Percentiles rank a stretch among this genome's conserved stretches.
Conservation (phyloP, 2,113 vertebrate genomes). For the Oryzias celebensis region DNA sequence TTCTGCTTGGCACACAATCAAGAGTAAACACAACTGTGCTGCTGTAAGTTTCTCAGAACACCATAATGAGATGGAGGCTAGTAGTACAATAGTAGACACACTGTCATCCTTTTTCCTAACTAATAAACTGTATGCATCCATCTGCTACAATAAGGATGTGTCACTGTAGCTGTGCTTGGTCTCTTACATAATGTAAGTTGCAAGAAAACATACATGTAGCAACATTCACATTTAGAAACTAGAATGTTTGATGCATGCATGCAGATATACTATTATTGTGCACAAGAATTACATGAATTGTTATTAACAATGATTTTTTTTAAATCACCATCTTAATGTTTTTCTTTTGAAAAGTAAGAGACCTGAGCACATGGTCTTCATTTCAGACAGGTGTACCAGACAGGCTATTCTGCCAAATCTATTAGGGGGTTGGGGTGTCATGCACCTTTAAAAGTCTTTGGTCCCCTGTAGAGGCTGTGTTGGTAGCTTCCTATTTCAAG, state of each 20-base stretch:
- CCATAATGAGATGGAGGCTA: slow-evolving; percentile 42
- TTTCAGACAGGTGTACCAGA: slow-evolving; percentile 70
- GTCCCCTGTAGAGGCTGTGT: slow-evolving; percentile 51
- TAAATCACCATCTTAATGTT: slow-evolving; percentile 20
- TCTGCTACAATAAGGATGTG: slow-evolving; percentile 10
- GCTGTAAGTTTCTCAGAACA: slow-evolving; percentile 39
- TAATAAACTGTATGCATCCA: slow-evolving; percentile 20
- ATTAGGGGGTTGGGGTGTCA: slow-evolving; percentile 51
- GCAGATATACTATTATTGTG: slow-evolving; percentile 18
- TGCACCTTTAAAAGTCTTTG: slow-evolving; percentile 51
- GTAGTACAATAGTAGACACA: slow-evolving; percentile 11
- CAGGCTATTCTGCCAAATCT: slow-evolving; percentile 65
- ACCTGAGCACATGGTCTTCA: slow-evolving; percentile 51
- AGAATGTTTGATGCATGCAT: slow-evolving; percentile 38
- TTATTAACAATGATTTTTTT: slow-evolving; percentile 11
- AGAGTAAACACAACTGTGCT: slow-evolving; percentile 42
- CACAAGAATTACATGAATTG: slow-evolving; percentile 33
- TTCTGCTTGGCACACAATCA: slow-evolving; percentile 41
- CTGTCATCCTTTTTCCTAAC: slow-evolving; percentile 20
- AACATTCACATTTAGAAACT: slow-evolving; percentile 58
- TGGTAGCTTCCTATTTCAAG: slow-evolving; percentile 46
- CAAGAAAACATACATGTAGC: slow-evolving; percentile 59
- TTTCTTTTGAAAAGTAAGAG: slow-evolving; percentile 38
- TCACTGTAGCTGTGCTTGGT: slow-evolving; percentile 61
- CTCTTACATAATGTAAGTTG: slow-evolving; percentile 51